These are phyloP conservation scores for Columbina picui DNA, from an alignment of 2,113 vertebrate species.

Conservation along the genomic window DNA sequence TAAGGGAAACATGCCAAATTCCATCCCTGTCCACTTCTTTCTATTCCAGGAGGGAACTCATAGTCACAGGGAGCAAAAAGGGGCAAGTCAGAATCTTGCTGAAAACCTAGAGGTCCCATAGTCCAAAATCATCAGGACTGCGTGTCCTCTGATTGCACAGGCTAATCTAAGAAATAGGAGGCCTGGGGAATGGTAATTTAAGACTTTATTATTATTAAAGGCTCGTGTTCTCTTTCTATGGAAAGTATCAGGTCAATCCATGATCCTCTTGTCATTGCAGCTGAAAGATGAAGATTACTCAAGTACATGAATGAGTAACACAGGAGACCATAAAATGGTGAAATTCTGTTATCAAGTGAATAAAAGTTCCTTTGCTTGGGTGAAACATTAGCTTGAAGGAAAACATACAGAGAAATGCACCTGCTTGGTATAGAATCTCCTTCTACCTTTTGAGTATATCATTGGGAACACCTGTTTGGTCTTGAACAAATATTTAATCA, in stretches of 20 bases:
- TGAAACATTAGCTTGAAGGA: not conserved
- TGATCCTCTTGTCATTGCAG: not conserved
- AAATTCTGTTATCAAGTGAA: not conserved
- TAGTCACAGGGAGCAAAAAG: not conserved
- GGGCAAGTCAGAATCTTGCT: not conserved
- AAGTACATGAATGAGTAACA: not conserved
- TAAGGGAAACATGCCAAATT: not conserved
- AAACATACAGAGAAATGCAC: not conserved
- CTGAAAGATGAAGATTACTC: not conserved
- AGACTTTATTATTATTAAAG: not conserved
- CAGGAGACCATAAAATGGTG: fast-evolving
- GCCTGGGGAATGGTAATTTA: not conserved
- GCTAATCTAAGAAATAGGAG: not conserved
- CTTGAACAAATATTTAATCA: not conserved
- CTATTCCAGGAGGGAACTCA: not conserved
- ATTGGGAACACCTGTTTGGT: not conserved
- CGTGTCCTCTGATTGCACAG: not conserved
- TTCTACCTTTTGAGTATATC: not conserved
- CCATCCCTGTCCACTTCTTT: not conserved
- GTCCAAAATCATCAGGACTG: not conserved
- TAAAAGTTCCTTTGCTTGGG: not conserved
- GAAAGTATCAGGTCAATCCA: not conserved
- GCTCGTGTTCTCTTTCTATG: not conserved
- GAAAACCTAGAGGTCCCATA: not conserved
- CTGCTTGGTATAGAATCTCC: not conserved